Evolutionary conservation across 2,113 vertebrate species (phyloP), one percentile per base, ranked within the genome.

Genomic region (Ciconia maguari): DNA sequence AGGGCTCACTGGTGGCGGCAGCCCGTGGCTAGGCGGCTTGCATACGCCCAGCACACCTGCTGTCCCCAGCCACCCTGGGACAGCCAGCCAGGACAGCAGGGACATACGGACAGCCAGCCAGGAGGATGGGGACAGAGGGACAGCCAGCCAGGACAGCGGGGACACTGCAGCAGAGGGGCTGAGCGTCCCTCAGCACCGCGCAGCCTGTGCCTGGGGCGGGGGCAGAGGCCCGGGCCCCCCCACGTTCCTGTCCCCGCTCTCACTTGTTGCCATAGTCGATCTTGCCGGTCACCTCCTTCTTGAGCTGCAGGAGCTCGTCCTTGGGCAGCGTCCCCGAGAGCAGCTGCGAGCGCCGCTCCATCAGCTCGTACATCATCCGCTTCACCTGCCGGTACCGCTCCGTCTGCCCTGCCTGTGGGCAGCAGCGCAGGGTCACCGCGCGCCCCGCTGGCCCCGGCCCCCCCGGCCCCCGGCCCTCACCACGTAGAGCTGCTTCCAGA

Each of bases 231-330:
- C 3, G 1, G 24, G 3, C 21, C 34, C 55, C 41, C 17, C 46
- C 5, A 0, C 2, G 2, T 8, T 42, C 75, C 3, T 1, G 0
- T 41, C 18, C 51, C 66, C 0, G 0, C n/a, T 13, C 93, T 94
- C 92, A 97, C 97, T 94, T 97, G 97, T 97, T 97, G 60, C 97
- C 97, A 0, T 96, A 95, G 96, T 97, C 97, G 29, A 97, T 97
- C 90, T 46, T 97, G 78, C 94, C 30, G 5, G 97, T 97, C 92
- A 97, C 96, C 80, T 97, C 96, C 87, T 94, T 97, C 84, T 96
- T 89, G 57, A 97, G 93, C 69, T 95, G 94, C 87, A 95, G 89
- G 13, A 97, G 95, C 61, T 97, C 89, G 2, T 97, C 97, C 77
- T 81, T 96, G 85, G 97, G 96, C 90, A 97, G 83, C 0, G 97